These are phyloP conservation scores for Pachycephala philippinensis DNA, from an alignment of 2,113 vertebrate species.

Conservation along the genomic window DNA sequence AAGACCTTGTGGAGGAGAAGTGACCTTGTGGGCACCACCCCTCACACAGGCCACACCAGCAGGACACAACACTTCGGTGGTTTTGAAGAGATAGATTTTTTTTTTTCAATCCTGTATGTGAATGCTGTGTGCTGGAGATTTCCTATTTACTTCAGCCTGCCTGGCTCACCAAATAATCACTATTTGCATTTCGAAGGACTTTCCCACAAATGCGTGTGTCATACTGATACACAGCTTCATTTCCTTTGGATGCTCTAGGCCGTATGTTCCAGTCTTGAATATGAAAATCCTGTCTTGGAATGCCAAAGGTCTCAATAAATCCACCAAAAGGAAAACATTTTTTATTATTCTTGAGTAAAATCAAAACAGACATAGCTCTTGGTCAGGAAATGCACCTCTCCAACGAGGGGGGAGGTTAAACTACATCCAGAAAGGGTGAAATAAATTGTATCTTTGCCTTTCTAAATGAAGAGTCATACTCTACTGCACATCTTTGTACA, in stretches of 20 bases:
- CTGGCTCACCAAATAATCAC: neutral
- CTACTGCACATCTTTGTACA: conserved; percentile 18
- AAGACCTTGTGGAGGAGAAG: neutral
- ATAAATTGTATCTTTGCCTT: conserved; percentile 2
- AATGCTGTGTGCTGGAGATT: neutral
- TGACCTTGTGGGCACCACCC: neutral
- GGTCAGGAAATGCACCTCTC: neutral
- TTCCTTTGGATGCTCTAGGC: neutral
- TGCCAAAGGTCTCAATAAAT: conserved; percentile 2
- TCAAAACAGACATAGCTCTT: conserved; percentile 11
- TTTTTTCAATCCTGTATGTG: neutral
- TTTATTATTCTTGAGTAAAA: conserved; percentile 30
- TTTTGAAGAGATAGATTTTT: neutral
- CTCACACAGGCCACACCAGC: neutral
- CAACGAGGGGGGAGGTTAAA: neutral
- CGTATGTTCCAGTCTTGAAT: neutral
- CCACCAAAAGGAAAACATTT: conserved; percentile 22
- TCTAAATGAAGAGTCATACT: conserved; percentile 26
- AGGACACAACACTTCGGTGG: neutral
- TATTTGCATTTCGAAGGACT: neutral
- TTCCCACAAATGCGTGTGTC: neutral
- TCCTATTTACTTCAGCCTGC: neutral
- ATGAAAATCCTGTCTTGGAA: neutral
- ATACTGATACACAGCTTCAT: neutral
- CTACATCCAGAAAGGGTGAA: neutral